A percentile compares a stretch with the other conserved stretches of the same genome.
phyloP scores from a whole-genome alignment of 1,140 invertebrate genomes.

The Zophobas atratus region DNA sequence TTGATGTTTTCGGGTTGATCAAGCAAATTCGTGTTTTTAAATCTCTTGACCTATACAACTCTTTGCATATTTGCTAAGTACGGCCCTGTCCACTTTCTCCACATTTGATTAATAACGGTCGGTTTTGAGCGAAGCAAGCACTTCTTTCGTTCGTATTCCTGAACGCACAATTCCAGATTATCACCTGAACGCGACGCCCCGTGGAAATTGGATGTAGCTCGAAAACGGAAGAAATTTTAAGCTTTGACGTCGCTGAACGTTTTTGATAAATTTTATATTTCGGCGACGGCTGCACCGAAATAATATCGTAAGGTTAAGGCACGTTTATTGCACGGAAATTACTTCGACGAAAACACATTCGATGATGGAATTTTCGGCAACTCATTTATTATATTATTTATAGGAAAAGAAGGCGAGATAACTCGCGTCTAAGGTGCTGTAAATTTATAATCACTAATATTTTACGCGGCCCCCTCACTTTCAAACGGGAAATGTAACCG shows the following conservation, averaged over 20 bases:
- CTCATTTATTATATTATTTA: slow-evolving; percentile 38
- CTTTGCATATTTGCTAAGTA: too few species aligned
- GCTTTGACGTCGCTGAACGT: slow-evolving; percentile 35
- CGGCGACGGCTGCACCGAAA: slow-evolving; percentile 36
- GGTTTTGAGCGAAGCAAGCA: slow-evolving; percentile 21
- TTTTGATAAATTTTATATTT: slow-evolving; percentile 44
- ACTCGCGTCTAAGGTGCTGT: not conserved
- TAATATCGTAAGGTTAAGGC: slow-evolving; percentile 29
- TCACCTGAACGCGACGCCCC: slow-evolving; percentile 35
- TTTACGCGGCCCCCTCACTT: not conserved
- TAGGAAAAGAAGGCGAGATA: slow-evolving; percentile 20
- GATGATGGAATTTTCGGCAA: slow-evolving; percentile 27
- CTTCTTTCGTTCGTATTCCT: slow-evolving; percentile 33
- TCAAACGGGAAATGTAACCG: slow-evolving; percentile 11
- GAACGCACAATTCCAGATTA: slow-evolving; percentile 42
- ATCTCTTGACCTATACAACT: too few species aligned
- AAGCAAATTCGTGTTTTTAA: too few species aligned
- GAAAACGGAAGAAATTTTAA: slow-evolving; percentile 43
- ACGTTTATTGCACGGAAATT: slow-evolving; percentile 42
- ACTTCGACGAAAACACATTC: slow-evolving; percentile 32
- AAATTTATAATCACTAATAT: slow-evolving; percentile 22
- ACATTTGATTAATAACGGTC: slow-evolving; percentile 42
- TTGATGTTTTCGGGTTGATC: too few species aligned
- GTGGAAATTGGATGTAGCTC: slow-evolving; percentile 39
- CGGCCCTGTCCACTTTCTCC: slow-evolving; percentile 1